Evolutionary conservation across 2,797 vertebrate species (phyloP), one percentile per base, ranked within the genome.

Genomic region (Neosalanx taihuensis): DNA sequence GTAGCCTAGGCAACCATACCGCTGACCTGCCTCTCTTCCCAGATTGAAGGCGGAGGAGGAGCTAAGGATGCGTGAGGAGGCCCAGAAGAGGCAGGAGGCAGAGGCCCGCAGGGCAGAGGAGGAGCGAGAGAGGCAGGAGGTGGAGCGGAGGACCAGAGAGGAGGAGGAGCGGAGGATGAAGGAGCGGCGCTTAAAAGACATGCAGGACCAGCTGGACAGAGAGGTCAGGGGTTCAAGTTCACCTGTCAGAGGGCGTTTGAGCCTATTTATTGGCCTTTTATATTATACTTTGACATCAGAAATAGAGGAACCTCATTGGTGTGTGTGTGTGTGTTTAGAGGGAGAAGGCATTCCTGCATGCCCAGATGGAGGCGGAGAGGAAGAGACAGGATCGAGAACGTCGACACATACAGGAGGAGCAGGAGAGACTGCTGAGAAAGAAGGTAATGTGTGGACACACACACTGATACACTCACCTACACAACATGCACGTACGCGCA

Each of bases 11-110:
- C 0, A 46, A 3, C 41, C 41, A 46, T 13, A 46, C 10, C 41
- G 41, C 41, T 46, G 29, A 63, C 30, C 29, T 59, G 53, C 20
- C 15, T 59, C n/a, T 26, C 4, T 61, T 37, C 64, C 49, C 83
- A 99, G 97, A 79, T 88, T 94, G 81, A 92, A 93, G 78, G 93
- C 82, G 5, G 95, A 97, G 88, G 95, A 98, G 85, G 89, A 94
- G 79, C 90, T 88, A 86, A 93, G 91, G 91, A 94, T 93, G 85
- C 93, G 91, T 83, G 91, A 94, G 82, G 94, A 96, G 84, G 93
- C 92, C 73, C 91, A 77, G 56, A 88, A 91, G 81, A 86, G 18
- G 23, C 90, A 93, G 80, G 92, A 94, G 82, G 91, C 89, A 83
- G 94, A 85, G 60, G 91, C 91, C 0, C 89, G 0, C 66, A 91